Percentiles rank a stretch among this genome's conserved stretches.
Evolutionary conservation across 2,888 invertebrate species (phyloP).

Genomic region (Lathronympha strigana): DNA sequence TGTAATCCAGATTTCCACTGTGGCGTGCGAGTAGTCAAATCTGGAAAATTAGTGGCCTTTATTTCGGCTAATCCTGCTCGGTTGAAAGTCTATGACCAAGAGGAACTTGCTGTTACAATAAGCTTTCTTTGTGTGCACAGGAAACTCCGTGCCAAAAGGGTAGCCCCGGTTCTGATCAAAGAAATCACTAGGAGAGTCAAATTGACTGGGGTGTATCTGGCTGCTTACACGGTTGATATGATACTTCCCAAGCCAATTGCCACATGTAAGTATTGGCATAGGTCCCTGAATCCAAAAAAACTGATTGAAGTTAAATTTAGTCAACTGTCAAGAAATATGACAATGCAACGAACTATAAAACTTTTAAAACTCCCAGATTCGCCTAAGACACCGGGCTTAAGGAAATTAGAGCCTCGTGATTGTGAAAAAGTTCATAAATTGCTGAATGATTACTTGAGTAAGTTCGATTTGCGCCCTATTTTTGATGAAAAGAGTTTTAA

Average conservation of each 20-base stretch:
- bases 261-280: conserved; percentile 99
- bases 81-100: conserved; percentile 93
- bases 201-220: conserved; percentile 97
- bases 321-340: conserved; percentile 98
- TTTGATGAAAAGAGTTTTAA: conserved; percentile 97
- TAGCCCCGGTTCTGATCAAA: conserved; percentile 98
- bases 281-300: conserved; percentile 99
- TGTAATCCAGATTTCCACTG: conserved; percentile 99
- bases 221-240: conserved; percentile 99
- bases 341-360: conserved; percentile 98
- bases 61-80: conserved; percentile 99
- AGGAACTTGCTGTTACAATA: conserved; percentile 98
- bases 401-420: conserved; percentile 89
- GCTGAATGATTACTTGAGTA: conserved; percentile 91
- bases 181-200: conserved; percentile 99
- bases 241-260: conserved; percentile 98
- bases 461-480: conserved; percentile 95
- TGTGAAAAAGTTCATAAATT: conserved; percentile 89
- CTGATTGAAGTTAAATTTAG: conserved; percentile 98
- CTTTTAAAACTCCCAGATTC: conserved; percentile 97
- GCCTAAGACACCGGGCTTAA: conserved; percentile 93
- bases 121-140: conserved; percentile 99
- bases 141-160: conserved; percentile 97
- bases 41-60: conserved; percentile 97
- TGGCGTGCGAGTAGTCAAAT: conserved; percentile 97